Percentiles rank a stretch among this genome's conserved stretches.
phyloP scores from a whole-genome alignment of 2,797 vertebrate genomes.

The Thalassophryne amazonica region DNA sequence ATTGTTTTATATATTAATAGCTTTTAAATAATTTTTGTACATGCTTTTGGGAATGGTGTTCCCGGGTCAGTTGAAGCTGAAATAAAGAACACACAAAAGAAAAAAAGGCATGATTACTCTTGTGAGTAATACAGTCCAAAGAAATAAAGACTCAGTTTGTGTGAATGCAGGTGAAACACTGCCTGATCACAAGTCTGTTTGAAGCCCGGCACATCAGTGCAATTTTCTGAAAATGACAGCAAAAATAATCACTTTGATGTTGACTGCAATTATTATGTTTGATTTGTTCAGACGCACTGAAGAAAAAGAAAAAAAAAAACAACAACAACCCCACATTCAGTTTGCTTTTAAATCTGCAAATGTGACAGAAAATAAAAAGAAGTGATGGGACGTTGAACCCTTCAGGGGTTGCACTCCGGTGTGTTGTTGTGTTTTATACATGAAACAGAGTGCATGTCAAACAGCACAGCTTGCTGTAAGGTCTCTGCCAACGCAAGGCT shows the following conservation, averaged over 20 bases:
- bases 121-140: slow-evolving; percentile 79
- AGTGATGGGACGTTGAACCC: slow-evolving; percentile 11
- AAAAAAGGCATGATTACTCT: slow-evolving; percentile 90
- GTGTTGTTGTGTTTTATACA: slow-evolving; percentile 52
- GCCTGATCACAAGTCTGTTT: slow-evolving; percentile 32
- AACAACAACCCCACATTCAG: background rate
- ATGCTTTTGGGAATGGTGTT: slow-evolving; percentile 82
- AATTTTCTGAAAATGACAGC: slow-evolving; percentile 59
- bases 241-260: slow-evolving; percentile 58
- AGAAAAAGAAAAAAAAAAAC: background rate
- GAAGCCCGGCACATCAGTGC: slow-evolving; percentile 49
- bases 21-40: slow-evolving; percentile 82
- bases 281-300: slow-evolving; percentile 38
- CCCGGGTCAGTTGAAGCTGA: slow-evolving; percentile 77
- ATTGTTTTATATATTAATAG: slow-evolving; percentile 73
- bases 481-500: slow-evolving; percentile 31
- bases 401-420: slow-evolving; percentile 15
- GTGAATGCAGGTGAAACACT: slow-evolving; percentile 39
- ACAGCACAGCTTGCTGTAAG: slow-evolving; percentile 20
- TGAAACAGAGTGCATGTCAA: slow-evolving; percentile 37
- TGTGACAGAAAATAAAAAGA: slow-evolving; percentile 49
- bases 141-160: slow-evolving; percentile 60
- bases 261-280: slow-evolving; percentile 45
- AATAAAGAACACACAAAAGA: too few relatives aligned
- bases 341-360: slow-evolving; percentile 4